Conservation (phyloP, 2,888 invertebrate genomes). For the Lottia scabra region DNA sequence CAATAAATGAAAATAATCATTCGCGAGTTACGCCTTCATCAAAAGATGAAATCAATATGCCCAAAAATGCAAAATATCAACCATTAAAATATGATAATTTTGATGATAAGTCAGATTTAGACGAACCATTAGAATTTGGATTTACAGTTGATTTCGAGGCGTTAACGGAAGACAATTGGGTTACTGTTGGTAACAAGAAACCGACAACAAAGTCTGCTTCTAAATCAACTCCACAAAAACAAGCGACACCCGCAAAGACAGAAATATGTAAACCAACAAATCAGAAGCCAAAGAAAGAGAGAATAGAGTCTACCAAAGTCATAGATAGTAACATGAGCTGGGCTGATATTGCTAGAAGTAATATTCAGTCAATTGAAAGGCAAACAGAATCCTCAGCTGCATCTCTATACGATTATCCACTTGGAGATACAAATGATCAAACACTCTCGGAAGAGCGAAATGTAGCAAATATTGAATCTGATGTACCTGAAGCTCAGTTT, state of each 20-base stretch:
- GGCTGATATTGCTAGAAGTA: conserved; percentile 32
- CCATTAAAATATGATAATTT: not conserved
- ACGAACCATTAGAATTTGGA: too few relatives aligned
- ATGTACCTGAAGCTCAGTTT: not conserved
- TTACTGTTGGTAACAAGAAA: not conserved
- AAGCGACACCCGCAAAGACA: not conserved
- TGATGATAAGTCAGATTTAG: not conserved
- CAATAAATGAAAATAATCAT: not conserved
- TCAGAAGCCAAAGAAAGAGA: not conserved
- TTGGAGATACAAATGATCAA: not conserved
- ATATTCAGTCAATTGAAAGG: not conserved
- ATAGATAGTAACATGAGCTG: conserved; percentile 21
- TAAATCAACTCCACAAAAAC: not conserved
- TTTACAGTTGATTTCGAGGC: too few relatives aligned
- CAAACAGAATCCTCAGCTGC: not conserved
- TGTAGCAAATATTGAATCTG: not conserved
- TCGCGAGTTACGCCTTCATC: not conserved
- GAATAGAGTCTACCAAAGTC: not conserved
- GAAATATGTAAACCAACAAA: not conserved
- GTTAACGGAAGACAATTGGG: not conserved
- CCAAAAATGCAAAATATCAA: not conserved
- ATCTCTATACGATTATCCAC: not conserved
- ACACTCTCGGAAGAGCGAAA: not conserved
- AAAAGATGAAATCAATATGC: not conserved
- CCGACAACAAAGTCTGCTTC: not conserved